phyloP scores from a whole-genome alignment of 2,113 vertebrate genomes.

The Peucedramus taeniatus region DNA sequence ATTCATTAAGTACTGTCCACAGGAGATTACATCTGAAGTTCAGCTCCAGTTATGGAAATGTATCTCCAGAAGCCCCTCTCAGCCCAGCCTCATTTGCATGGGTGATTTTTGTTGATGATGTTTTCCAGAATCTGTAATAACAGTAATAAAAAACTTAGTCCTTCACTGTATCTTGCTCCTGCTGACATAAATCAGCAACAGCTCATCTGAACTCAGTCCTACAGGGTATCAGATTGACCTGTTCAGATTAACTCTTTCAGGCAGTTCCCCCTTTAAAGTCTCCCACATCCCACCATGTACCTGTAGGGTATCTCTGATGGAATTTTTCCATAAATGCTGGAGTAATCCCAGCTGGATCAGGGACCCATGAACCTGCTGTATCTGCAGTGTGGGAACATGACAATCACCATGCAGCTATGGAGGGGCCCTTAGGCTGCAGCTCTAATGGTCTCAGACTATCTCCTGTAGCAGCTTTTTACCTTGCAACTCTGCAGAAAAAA shows the following conservation, averaged over 20 bases:
- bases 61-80: not conserved
- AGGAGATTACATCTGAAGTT: not conserved
- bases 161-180: not conserved
- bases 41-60: not conserved
- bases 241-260: not conserved
- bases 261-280: not conserved
- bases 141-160: not conserved
- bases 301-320: not conserved
- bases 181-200: not conserved
- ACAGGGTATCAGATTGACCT: not conserved
- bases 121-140: not conserved
- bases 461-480: not conserved
- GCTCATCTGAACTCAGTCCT: not conserved
- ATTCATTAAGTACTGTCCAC: not conserved
- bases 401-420: not conserved
- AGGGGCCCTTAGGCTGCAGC: not conserved
- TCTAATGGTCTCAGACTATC: not conserved
- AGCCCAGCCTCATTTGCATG: not conserved
- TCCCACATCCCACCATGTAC: not conserved
- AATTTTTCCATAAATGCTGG: not conserved
- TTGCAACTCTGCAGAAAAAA: not conserved
- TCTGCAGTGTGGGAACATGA: not conserved
- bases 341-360: not conserved
- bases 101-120: not conserved
- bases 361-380: not conserved